Evolutionary conservation across 2,113 vertebrate genomes (phyloP), one percentile per base, ranked within the genome.

Genomic region (Lepisosteus osseus): DNA sequence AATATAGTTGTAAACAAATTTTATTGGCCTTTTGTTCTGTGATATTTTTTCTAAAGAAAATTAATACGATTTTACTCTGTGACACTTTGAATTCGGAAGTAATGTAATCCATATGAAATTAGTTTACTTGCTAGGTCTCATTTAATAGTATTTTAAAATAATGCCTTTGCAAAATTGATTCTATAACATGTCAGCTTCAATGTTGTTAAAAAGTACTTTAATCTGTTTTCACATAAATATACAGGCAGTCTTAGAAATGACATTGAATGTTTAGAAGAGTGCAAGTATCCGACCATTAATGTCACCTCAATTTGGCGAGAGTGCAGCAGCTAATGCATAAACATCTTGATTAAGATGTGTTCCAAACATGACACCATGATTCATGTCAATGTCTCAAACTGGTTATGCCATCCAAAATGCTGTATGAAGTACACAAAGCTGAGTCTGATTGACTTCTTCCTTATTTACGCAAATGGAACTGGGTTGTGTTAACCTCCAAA

Each of bases 401-500:
- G 17, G 4, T 13, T n/a, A 61, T n/a, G 17, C 13, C 29, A 17
- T 64, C 62, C 29, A 17, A 42, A 11, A 14, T 17, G 15, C 11
- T 15, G 62, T 64, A 64, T 9, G 17, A 64, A 15, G 29, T 64
- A 15, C 17, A 15, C 17, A 13, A 64, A 64, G 62, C 62, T 64
- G 17, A 29, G 14, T 13, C 17, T 64, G 62, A 64, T 64, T 64
- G 29, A 64, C 62, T 64, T 17, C 9, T 17, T 40, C 17, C 7
- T 6, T 64, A 13, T 17, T 64, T 64, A 13, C 2, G 62, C n/a
- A 64, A 29, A 64, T 29, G 29, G 29, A 29, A 29, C 12, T 64
- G 62, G 62, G 62, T 64, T 64, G 12, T 64, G 62, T 64, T 29
- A 64, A 64, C 62, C 17, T 64, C 3, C 62, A 64, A 43, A 64